These are phyloP conservation scores for Drosophila aff. DNA, from an alignment of 1,140 invertebrate species.

Conservation along the genomic window DNA sequence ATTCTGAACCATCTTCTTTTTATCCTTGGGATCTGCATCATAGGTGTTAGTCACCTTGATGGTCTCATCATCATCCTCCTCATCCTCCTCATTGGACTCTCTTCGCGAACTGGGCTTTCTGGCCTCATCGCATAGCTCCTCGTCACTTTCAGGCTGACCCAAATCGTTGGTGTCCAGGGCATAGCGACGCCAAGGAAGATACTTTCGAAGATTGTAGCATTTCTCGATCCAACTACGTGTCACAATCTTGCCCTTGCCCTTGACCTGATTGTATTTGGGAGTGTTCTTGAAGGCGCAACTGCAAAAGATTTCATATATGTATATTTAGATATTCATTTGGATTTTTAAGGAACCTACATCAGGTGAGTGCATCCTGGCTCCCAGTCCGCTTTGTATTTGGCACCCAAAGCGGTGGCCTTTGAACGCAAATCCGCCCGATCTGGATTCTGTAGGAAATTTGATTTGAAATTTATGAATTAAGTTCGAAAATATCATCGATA, in stretches of 20 bases:
- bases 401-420: constrained; percentile 91
- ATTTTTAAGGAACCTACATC: constrained; percentile 37
- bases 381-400: constrained; percentile 88
- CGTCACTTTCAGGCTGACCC: constrained; percentile 85
- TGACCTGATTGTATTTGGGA: constrained; percentile 93
- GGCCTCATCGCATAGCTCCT: constrained; percentile 85
- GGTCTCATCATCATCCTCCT: background rate
- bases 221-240: constrained; percentile 91
- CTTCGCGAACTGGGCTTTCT: constrained; percentile 38
- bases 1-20: background rate
- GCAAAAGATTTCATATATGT: constrained; percentile 22
- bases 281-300: constrained; percentile 96
- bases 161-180: constrained; percentile 86
- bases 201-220: constrained; percentile 88
- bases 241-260: constrained; percentile 90
- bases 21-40: background rate
- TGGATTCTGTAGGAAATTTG: constrained; percentile 89
- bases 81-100: constrained; percentile 6
- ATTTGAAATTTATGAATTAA: background rate
- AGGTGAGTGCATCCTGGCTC: constrained; percentile 63
- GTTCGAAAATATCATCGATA: background rate
- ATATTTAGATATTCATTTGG: background rate
- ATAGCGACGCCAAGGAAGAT: constrained; percentile 90
- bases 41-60: background rate
- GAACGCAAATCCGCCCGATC: constrained; percentile 89